These are phyloP conservation scores for Equus quagga DNA, from an alignment of 2,113 vertebrate species.

Conservation along the genomic window DNA sequence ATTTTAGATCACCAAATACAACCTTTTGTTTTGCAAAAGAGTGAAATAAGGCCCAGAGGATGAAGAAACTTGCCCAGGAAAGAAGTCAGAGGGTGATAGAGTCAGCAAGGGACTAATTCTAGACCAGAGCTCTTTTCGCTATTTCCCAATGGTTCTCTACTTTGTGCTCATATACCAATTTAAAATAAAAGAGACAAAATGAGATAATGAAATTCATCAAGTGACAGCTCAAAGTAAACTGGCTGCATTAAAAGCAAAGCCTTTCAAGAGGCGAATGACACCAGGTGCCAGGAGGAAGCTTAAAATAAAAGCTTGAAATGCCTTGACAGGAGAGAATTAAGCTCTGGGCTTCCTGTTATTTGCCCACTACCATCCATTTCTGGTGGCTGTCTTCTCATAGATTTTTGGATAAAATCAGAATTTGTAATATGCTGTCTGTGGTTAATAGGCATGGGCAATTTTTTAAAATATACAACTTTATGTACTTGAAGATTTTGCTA, in stretches of 20 bases:
- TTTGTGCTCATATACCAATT: not conserved
- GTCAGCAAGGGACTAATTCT: not conserved
- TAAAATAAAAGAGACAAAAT: conserved; percentile 4
- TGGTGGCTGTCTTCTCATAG: not conserved
- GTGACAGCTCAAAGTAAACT: not conserved
- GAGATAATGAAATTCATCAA: conserved; percentile 2
- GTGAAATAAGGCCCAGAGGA: not conserved
- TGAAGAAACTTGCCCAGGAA: not conserved
- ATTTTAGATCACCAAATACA: not conserved
- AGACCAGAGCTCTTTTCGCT: no score
- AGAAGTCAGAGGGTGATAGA: not conserved
- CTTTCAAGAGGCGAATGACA: conserved; percentile 1
- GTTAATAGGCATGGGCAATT: not conserved
- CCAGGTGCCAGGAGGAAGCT: not conserved
- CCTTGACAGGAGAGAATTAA: not conserved
- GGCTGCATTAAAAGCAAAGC: not conserved
- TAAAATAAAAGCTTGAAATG: not conserved
- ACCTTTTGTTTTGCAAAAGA: not conserved
- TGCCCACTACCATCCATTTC: no score
- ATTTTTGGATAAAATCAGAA: not conserved
- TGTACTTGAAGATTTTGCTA: not conserved
- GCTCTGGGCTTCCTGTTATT: not conserved
- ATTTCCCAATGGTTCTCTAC: not conserved
- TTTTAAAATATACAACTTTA: not conserved
- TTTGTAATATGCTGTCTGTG: not conserved